Percentiles rank a stretch among this genome's conserved stretches.
Evolutionary conservation across 23 tunicate species (phyloP).

Genomic region (Botrylloides violaceus): DNA sequence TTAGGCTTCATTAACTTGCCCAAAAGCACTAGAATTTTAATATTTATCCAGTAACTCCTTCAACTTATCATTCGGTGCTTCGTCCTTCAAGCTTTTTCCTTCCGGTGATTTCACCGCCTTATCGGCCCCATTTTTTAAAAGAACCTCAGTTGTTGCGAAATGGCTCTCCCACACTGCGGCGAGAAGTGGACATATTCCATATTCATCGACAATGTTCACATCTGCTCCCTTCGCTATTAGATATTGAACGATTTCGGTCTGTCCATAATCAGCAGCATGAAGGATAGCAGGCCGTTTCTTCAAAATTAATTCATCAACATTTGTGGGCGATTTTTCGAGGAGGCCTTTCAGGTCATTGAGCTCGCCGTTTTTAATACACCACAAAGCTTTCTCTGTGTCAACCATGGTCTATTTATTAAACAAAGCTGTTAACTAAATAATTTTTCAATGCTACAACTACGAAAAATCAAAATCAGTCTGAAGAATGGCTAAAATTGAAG

Average conservation of each 20-base stretch:
- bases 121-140: constrained; percentile 48
- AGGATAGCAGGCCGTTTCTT: constrained; percentile 33
- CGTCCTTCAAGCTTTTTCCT: constrained; percentile 30
- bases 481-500: no score
- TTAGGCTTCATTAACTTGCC: no score
- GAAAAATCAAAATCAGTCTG: no score
- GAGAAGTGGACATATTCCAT: constrained; percentile 49
- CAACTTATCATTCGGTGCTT: constrained; percentile 34
- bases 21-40: background rate
- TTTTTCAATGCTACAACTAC: no score
- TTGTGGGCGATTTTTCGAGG: background rate
- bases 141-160: constrained; percentile 25
- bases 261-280: constrained; percentile 79
- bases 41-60: constrained; percentile 26
- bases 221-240: constrained; percentile 49
- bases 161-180: constrained; percentile 79
- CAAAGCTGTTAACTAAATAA: no score
- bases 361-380: constrained; percentile 73
- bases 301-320: background rate
- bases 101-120: constrained; percentile 43
- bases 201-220: constrained; percentile 37
- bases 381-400: background rate
- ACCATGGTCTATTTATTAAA: no score
- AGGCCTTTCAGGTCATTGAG: constrained; percentile 23
- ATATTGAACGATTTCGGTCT: constrained; percentile 35